These are phyloP conservation scores for Marronus borbonicus DNA, from an alignment of 2,888 invertebrate species.

Conservation along the genomic window DNA sequence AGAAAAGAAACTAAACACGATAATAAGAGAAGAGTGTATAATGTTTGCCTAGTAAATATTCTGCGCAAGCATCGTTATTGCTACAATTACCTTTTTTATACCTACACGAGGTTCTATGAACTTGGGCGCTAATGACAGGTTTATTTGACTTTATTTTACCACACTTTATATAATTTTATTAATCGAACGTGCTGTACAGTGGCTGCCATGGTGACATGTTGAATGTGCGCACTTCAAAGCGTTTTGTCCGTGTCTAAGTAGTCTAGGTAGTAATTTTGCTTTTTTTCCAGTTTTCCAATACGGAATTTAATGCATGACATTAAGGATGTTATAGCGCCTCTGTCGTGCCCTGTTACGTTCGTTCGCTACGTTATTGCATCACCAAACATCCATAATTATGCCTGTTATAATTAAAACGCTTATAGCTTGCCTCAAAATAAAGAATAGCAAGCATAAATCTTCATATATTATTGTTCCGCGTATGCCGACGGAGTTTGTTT, in stretches of 20 bases:
- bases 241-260: not conserved
- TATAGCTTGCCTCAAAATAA: slow-evolving; percentile 32
- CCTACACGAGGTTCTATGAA: slow-evolving; percentile 23
- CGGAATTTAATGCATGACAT: slow-evolving; percentile 32
- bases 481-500: slow-evolving; percentile 24
- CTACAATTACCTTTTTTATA: slow-evolving; percentile 7
- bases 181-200: not conserved
- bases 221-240: slow-evolving; percentile 3
- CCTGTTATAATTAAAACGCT: slow-evolving; percentile 34
- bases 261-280: slow-evolving; percentile 26
- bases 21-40: not conserved
- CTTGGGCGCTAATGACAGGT: slow-evolving; percentile 30
- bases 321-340: slow-evolving; percentile 25
- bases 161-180: slow-evolving; percentile 36
- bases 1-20: not conserved
- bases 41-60: slow-evolving; percentile 31
- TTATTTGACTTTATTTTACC: slow-evolving; percentile 29
- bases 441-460: slow-evolving; percentile 40
- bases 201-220: not conserved
- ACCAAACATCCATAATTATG: slow-evolving; percentile 42
- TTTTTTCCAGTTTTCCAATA: slow-evolving; percentile 24
- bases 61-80: slow-evolving; percentile 9
- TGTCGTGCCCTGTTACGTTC: slow-evolving; percentile 12
- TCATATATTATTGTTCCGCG: slow-evolving; percentile 19
- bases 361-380: slow-evolving; percentile 32